A percentile compares a stretch with the other conserved stretches of the same genome.
Conservation (phyloP, 2,888 invertebrate species). For the Ellobium chinense region DNA sequence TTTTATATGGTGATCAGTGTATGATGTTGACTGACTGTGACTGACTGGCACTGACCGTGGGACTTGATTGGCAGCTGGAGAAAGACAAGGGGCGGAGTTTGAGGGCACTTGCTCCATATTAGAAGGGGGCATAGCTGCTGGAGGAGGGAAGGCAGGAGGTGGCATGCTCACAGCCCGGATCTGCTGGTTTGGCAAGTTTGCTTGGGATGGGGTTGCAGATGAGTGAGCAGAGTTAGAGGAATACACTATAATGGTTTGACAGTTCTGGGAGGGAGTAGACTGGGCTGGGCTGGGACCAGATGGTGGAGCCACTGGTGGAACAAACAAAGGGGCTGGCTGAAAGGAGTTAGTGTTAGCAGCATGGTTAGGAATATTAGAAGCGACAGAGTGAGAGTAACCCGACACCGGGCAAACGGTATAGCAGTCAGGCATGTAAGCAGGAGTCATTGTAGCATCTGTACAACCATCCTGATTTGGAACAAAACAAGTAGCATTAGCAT, state of each 20-base stretch:
- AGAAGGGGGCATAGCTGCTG: slow-evolving; percentile 37
- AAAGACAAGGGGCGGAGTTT: slow-evolving; percentile 13
- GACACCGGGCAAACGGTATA: slow-evolving; percentile 21
- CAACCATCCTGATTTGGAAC: slow-evolving; percentile 36
- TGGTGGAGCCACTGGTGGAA: slow-evolving; percentile 44
- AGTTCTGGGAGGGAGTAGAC: slow-evolving; percentile 31
- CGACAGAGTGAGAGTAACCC: not conserved
- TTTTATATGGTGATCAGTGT: slow-evolving; percentile 5
- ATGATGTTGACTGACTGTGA: not conserved
- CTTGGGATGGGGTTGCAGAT: slow-evolving; percentile 1
- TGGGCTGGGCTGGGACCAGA: not conserved
- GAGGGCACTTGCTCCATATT: slow-evolving; percentile 29
- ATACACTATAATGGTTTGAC: slow-evolving; percentile 38
- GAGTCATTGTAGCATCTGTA: not conserved
- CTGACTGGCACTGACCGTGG: not conserved
- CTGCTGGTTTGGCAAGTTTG: slow-evolving; percentile 24
- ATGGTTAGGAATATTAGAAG: slow-evolving; percentile 7
- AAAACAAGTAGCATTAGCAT: slow-evolving; percentile 46
- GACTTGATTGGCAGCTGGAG: slow-evolving; percentile 21
- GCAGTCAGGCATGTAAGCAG: slow-evolving; percentile 25
- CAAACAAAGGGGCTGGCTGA: slow-evolving; percentile 37
- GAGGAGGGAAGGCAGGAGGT: slow-evolving; percentile 37
- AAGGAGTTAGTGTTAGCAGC: not conserved
- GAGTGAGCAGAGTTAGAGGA: slow-evolving; percentile 19
- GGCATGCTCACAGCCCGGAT: slow-evolving; percentile 27